Percentiles rank a stretch among this genome's conserved stretches.
Evolutionary conservation across 2,888 invertebrate genomes (phyloP).

Genomic region (Drosophila setosimentum): DNA sequence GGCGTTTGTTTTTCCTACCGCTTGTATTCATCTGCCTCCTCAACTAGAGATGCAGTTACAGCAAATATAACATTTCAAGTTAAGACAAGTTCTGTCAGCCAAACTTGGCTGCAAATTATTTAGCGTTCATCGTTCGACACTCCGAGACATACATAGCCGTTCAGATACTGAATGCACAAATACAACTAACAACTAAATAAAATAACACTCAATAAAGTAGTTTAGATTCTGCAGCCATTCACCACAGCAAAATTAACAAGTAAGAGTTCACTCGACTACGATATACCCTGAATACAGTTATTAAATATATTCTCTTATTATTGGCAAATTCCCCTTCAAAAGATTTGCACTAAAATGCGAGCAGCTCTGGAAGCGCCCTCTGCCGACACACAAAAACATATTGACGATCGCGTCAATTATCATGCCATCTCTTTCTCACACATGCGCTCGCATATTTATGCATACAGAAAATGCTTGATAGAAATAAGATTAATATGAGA

Average conservation of each 20-base stretch:
- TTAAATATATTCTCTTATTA: no score
- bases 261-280: no score
- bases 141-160: constrained; percentile 4
- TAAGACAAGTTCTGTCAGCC: constrained; percentile 56
- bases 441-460: no score
- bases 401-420: no score
- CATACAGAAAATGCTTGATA: no score
- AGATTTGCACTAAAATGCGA: no score
- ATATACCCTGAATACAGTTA: no score
- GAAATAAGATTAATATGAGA: no score
- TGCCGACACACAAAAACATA: no score
- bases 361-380: no score
- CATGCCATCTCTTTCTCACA: no score
- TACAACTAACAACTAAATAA: constrained; percentile 17
- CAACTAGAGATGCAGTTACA: constrained; percentile 22
- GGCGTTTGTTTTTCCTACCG: constrained; percentile 46
- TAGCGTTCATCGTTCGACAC: constrained; percentile 9
- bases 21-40: constrained; percentile 1
- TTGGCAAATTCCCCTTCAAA: no score
- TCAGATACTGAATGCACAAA: constrained; percentile 34
- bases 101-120: constrained; percentile 45
- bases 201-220: constrained; percentile 39
- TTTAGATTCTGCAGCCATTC: constrained; percentile 15
- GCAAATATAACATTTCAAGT: constrained; percentile 33
- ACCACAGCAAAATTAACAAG: constrained; percentile 9